Evolutionary conservation across 1,140 invertebrate species (phyloP).

Genomic region (Notospermus geniculatus): DNA sequence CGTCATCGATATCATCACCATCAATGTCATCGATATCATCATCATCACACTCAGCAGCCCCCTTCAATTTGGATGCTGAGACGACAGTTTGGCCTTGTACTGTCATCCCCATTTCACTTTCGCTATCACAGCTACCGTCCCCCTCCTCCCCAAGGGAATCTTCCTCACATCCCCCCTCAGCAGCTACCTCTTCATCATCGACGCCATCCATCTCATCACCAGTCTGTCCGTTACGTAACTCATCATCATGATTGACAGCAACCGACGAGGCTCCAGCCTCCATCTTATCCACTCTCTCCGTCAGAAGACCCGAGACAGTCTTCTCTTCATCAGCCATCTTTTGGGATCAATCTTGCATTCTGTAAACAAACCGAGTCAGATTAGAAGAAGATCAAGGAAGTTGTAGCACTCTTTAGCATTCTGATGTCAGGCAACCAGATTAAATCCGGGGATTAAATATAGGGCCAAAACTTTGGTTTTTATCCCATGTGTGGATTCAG

Average conservation of each 20-base stretch:
- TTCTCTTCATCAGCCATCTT: background rate
- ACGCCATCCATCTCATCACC: conserved; percentile 14
- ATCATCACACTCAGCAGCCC: conserved; percentile 11
- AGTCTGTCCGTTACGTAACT: conserved; percentile 5
- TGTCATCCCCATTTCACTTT: conserved; percentile 14
- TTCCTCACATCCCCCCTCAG: conserved; percentile 17
- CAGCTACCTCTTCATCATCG: conserved; percentile 16
- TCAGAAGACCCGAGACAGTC: background rate
- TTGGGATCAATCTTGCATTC: background rate
- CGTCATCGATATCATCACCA: conserved; percentile 11
- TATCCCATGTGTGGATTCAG: too few species aligned
- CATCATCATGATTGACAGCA: conserved; percentile 7
- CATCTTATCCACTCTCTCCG: conserved; percentile 1
- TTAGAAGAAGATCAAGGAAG: background rate
- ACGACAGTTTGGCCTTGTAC: conserved; percentile 9
- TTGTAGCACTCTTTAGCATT: background rate
- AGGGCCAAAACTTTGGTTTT: too few species aligned
- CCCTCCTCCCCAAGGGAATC: conserved; percentile 10
- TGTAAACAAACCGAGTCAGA: background rate
- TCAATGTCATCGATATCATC: conserved; percentile 9
- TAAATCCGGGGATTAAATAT: too few species aligned
- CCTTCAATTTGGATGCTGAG: conserved; percentile 11
- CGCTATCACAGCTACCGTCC: conserved; percentile 8
- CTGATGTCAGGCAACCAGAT: too few species aligned
- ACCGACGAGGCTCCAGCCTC: background rate